Base-by-base conservation (phyloP, 2,888 invertebrate species). In the Nemurella pictetii region DNA sequence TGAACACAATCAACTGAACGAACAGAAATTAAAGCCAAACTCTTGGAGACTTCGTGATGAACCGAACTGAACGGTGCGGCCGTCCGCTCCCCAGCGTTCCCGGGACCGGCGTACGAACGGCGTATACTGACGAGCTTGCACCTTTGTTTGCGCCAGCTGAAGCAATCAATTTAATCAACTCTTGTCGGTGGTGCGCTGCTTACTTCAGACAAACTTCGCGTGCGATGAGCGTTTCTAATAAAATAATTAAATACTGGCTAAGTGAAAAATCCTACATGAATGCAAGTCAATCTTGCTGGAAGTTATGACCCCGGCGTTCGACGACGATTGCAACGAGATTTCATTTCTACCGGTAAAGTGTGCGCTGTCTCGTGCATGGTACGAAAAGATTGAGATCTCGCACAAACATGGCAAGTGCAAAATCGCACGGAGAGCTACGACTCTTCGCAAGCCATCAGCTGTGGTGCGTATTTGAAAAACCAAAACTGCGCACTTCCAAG, bases 1-100 rank as follows among this genome's bases (percentile, higher is more conserved):
- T 82, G 82, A 82, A 82, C 82, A 82, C 82, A 82, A 82, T 72
- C 82, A 36, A 72, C 55, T 82, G 81, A 35, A 36, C 55, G 80
- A 35, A 80, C 80, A 35, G 35, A 80, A 35, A 35, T 26, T 32
- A 30, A 32, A 55, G 12, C 29, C 28, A n/a, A 78, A 78, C 78
- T 78, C 30, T 28, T 28, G 78, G 28, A 27, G 75, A 75, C 75
- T 75, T n/a, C 75, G 75, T 75, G 75, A 75, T 75, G 75, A 28
- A 27, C 26, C 75, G 26, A 75, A 15, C 75, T 9, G 75, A 75
- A 9, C 20, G 55, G 55, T 55, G 55, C 9, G 55, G 55, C 55
- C 55, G 55, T 55, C n/a, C n/a, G 55, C 55, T 20, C 55, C 32
- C 32, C n/a, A n/a, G n/a, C n/a, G n/a, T n/a, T n/a, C n/a, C n/a